Evolutionary conservation across 2,888 invertebrate genomes (phyloP).

Genomic region (Phyto melanocephala): DNA sequence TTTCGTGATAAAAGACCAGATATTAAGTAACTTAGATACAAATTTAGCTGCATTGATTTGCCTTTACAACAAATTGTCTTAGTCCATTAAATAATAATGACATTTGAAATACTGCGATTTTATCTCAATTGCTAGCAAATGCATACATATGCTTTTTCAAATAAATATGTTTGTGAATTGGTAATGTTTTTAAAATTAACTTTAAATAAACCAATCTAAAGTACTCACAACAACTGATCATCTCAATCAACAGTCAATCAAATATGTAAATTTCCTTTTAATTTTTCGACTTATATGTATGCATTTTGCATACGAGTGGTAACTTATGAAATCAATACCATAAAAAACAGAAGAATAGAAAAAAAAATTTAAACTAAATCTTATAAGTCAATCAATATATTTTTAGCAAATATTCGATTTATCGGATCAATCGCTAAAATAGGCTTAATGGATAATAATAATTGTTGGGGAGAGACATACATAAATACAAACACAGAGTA

Average conservation of each 20-base stretch:
- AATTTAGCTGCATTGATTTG: too few species aligned
- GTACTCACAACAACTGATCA: background rate
- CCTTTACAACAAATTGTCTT: background rate
- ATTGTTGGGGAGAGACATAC: conserved; percentile 28
- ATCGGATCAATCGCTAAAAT: conserved; percentile 42
- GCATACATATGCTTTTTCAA: conserved; percentile 33
- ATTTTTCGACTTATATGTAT: background rate
- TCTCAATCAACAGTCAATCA: conserved; percentile 29
- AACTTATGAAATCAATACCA: conserved; percentile 32
- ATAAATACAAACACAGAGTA: conserved; percentile 38
- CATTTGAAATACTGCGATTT: background rate
- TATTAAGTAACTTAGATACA: too few species aligned
- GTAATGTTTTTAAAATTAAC: conserved; percentile 22
- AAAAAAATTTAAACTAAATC: background rate
- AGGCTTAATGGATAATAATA: conserved; percentile 56
- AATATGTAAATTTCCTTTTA: conserved; percentile 49
- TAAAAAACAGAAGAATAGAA: background rate
- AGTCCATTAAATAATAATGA: background rate
- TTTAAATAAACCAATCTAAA: conserved; percentile 13
- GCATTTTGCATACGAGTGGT: background rate
- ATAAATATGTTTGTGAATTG: background rate
- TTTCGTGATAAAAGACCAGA: too few species aligned
- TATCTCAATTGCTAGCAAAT: conserved; percentile 7
- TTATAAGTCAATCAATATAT: conserved; percentile 28
- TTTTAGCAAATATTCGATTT: conserved; percentile 15